Evolutionary conservation across 2,113 vertebrate genomes (phyloP).

Genomic region (Podilymbus podiceps): DNA sequence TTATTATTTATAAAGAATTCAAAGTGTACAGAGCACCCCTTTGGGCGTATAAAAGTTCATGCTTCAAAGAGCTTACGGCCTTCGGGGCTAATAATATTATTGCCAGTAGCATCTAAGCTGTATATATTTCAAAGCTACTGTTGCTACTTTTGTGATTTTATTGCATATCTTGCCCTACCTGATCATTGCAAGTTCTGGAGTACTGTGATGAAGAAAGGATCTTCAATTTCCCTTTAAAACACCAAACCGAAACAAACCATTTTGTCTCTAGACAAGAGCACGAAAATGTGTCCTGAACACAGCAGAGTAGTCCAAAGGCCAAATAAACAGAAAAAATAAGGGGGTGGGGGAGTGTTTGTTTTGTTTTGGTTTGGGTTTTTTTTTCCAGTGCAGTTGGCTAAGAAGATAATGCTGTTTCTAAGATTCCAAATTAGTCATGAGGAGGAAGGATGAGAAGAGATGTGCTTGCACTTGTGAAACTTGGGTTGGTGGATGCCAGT

Average conservation of each 20-base stretch:
- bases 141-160: slow-evolving; percentile 12
- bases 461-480: background rate
- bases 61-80: slow-evolving; percentile 37
- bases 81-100: slow-evolving; percentile 32
- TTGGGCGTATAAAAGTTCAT: slow-evolving; percentile 26
- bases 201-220: background rate
- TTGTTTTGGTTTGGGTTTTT: background rate
- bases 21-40: slow-evolving; percentile 20
- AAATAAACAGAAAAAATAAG: background rate
- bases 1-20: slow-evolving; percentile 36
- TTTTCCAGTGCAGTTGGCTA: background rate
- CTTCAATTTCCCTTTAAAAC: slow-evolving; percentile 5
- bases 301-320: background rate
- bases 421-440: background rate
- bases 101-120: slow-evolving; percentile 31
- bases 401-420: background rate
- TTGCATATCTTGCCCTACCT: background rate
- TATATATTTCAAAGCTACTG: slow-evolving; percentile 49
- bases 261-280: background rate
- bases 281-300: background rate
- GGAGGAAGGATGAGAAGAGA: background rate
- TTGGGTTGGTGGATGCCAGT: background rate
- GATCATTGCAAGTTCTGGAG: background rate
- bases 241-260: background rate
- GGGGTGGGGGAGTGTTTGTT: background rate